Conservation (phyloP, 2,888 invertebrate species). For the Hyalella azteca region DNA sequence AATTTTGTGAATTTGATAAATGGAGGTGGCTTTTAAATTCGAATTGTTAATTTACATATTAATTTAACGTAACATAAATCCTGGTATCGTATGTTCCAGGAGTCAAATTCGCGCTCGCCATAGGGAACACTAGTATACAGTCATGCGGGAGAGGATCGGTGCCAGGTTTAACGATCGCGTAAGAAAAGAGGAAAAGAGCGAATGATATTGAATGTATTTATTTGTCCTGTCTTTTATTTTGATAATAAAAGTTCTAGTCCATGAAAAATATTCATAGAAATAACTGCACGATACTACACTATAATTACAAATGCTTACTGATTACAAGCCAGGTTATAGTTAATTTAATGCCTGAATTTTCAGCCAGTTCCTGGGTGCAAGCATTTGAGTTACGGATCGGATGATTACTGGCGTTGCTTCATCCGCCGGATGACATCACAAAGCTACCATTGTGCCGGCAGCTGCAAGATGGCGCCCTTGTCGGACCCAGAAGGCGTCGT, state of each 20-base stretch:
- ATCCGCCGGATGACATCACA: constrained; percentile 45
- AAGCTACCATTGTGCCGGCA: constrained; percentile 42
- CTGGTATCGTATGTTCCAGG: constrained; percentile 40
- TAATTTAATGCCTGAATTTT: background rate
- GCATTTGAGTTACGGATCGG: constrained; percentile 25
- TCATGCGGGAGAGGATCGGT: constrained; percentile 33
- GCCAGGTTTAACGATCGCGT: constrained; percentile 49
- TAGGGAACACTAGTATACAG: constrained; percentile 48
- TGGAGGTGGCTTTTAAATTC: no score
- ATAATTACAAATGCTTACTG: no score
- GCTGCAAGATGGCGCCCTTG: constrained; percentile 51
- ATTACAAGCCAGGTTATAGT: no score
- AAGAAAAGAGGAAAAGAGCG: no score
- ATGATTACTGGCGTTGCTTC: constrained; percentile 49
- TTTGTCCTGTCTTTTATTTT: no score
- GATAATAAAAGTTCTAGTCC: no score
- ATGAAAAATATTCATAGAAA: background rate
- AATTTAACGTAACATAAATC: no score
- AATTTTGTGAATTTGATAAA: no score
- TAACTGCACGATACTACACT: no score
- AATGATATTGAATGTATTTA: no score
- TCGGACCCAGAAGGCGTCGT: constrained; percentile 50
- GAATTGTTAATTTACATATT: no score
- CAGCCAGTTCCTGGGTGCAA: constrained; percentile 45
- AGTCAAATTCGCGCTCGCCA: constrained; percentile 45